Conservation (phyloP, 1,140 invertebrate species). For the Zaprionus tsacasi region DNA sequence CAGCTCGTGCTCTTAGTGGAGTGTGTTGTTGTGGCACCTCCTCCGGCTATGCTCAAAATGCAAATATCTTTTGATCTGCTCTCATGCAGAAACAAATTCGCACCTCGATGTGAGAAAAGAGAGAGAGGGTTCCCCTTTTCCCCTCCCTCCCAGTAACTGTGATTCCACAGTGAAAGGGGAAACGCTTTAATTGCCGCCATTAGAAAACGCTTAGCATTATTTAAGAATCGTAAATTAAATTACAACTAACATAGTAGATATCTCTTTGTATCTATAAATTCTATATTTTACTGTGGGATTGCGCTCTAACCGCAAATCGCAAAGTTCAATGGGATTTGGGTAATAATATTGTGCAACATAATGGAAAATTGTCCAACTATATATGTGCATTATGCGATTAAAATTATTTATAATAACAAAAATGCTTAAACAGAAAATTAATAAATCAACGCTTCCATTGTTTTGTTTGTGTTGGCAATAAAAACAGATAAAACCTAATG, state of each 20-base stretch:
- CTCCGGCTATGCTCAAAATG: slow-evolving; percentile 45
- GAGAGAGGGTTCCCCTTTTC: background rate
- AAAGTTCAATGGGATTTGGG: slow-evolving; percentile 9
- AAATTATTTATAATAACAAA: slow-evolving; percentile 35
- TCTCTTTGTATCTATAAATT: slow-evolving; percentile 8
- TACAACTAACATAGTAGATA: background rate
- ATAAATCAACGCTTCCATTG: slow-evolving; percentile 75
- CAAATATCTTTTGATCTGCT: slow-evolving; percentile 78
- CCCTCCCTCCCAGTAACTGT: slow-evolving; percentile 5
- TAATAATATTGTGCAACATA: background rate
- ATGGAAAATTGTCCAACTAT: slow-evolving; percentile 11
- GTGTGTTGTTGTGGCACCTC: slow-evolving; percentile 27
- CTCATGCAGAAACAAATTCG: slow-evolving; percentile 64
- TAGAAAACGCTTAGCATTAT: slow-evolving; percentile 72
- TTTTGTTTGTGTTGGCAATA: slow-evolving; percentile 54
- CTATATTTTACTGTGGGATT: background rate
- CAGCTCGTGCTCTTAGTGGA: slow-evolving; percentile 12
- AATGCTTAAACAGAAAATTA: slow-evolving; percentile 61
- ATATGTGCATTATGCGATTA: slow-evolving; percentile 10
- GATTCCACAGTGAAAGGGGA: slow-evolving; percentile 10
- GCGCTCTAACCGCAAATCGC: background rate
- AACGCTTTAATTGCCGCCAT: slow-evolving; percentile 70
- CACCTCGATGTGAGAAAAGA: slow-evolving; percentile 63
- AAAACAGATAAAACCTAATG: slow-evolving; percentile 80
- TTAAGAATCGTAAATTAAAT: slow-evolving; percentile 32